These are phyloP conservation scores for Gerris lacustris DNA, from an alignment of 2,888 invertebrate species.

Conservation along the genomic window DNA sequence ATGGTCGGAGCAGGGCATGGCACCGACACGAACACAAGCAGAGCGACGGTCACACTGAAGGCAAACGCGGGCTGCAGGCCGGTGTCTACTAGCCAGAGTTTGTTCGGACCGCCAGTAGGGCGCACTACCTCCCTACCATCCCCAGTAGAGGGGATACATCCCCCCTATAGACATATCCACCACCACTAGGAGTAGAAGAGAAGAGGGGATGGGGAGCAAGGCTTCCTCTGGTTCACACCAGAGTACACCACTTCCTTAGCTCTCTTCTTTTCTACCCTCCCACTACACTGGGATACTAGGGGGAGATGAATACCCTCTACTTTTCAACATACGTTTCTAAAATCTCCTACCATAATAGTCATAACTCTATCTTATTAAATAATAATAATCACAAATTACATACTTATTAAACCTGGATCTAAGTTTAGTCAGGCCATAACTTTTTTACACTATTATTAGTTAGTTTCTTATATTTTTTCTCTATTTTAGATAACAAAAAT, in stretches of 20 bases:
- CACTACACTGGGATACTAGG: neutral
- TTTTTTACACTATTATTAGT: too few relatives aligned
- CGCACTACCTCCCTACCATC: slow-evolving; percentile 7
- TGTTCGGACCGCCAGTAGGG: slow-evolving; percentile 6
- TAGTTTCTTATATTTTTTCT: too few relatives aligned
- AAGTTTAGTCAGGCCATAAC: too few relatives aligned
- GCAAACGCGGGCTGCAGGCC: neutral
- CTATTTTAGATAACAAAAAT: too few relatives aligned
- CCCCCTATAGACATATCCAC: neutral
- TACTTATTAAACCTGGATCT: too few relatives aligned
- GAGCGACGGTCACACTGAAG: slow-evolving; percentile 1
- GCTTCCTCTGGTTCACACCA: neutral
- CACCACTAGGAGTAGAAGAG: neutral
- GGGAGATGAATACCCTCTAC: too few relatives aligned
- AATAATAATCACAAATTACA: too few relatives aligned
- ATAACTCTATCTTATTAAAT: too few relatives aligned
- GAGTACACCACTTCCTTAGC: neutral
- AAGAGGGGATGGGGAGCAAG: neutral
- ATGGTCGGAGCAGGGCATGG: slow-evolving; percentile 1
- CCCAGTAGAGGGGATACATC: neutral
- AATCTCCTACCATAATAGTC: too few relatives aligned
- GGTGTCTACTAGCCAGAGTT: neutral
- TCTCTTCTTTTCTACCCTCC: neutral
- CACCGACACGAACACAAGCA: slow-evolving; percentile 2
- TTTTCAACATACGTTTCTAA: too few relatives aligned